Evolutionary conservation across 2,888 invertebrate genomes (phyloP), one percentile per base, ranked within the genome.

Genomic region (Hybos culiciformis): DNA sequence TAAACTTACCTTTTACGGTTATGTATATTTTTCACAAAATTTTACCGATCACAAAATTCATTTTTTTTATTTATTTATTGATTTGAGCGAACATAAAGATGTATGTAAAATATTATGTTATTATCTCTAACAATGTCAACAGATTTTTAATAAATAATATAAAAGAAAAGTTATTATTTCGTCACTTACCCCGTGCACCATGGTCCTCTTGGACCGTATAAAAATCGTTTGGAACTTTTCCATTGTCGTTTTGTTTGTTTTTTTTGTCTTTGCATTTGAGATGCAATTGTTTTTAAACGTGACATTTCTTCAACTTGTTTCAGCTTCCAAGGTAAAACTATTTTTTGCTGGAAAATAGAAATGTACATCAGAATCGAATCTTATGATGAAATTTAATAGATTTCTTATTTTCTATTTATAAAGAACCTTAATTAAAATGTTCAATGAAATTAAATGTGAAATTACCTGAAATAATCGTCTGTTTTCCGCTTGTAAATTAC

Each of bases 171-270:
- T 19, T 23, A 37, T 36, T 33, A 37, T 40, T 33, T n/a, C 37
- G 4, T 34, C 5, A 63, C 65, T 63, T 52, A 63, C 66, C 64
- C 61, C 40, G 57, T 57, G 50, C 56, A 61, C 65, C 72, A 72
- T 32, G 72, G 67, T 21, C 72, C 72, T 33, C 71, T 60, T 24
- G 66, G 62, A 39, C 75, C 72, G 43, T 68, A 68, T 49, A 75
- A 68, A 62, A 73, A 74, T 48, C 70, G 60, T 54, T 71, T 71
- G 37, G 69, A 63, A 34, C 69, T 68, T 52, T 70, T 66, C 76
- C 76, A 76, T 52, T 69, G 69, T 44, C 71, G 64, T 50, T 70
- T 61, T 33, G 69, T 65, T 48, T 69, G 61, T 49, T 64, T 62
- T 44, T 69, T 64, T 52, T 70, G 70, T 43, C 70, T 70, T 41